These are phyloP conservation scores for Helobdella robusta DNA, from an alignment of 2,888 invertebrate genomes.

Conservation along the genomic window DNA sequence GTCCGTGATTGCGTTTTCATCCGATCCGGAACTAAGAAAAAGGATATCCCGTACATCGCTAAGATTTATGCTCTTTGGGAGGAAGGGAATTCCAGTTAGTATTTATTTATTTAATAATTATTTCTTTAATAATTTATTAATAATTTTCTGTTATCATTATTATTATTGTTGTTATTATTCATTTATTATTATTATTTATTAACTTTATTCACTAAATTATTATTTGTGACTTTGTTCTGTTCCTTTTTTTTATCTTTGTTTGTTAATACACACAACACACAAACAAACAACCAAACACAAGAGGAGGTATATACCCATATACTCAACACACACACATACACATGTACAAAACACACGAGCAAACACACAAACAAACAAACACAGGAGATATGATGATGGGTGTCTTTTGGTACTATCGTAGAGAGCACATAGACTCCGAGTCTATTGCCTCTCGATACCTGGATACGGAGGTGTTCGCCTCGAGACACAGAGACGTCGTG, in stretches of 20 bases:
- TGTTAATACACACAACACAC: no score
- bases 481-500: conserved; percentile 84
- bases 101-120: background rate
- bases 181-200: background rate
- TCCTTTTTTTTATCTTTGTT: no score
- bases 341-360: background rate
- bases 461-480: conserved; percentile 67
- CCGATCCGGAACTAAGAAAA: conserved; percentile 70
- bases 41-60: conserved; percentile 84
- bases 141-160: background rate
- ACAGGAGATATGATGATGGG: conserved; percentile 95
- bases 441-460: conserved; percentile 15
- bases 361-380: background rate
- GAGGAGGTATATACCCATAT: no score
- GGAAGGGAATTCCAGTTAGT: conserved; percentile 33
- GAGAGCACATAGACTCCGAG: conserved; percentile 83
- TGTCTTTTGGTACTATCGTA: conserved; percentile 90
- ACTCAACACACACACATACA: background rate
- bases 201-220: no score
- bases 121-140: background rate
- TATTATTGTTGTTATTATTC: background rate
- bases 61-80: conserved; percentile 90
- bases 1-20: conserved; percentile 83
- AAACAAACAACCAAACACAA: no score
- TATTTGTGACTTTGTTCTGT: no score